These are phyloP conservation scores for Cebidichthys violaceus DNA, from an alignment of 2,113 vertebrate genomes.

Conservation along the genomic window DNA sequence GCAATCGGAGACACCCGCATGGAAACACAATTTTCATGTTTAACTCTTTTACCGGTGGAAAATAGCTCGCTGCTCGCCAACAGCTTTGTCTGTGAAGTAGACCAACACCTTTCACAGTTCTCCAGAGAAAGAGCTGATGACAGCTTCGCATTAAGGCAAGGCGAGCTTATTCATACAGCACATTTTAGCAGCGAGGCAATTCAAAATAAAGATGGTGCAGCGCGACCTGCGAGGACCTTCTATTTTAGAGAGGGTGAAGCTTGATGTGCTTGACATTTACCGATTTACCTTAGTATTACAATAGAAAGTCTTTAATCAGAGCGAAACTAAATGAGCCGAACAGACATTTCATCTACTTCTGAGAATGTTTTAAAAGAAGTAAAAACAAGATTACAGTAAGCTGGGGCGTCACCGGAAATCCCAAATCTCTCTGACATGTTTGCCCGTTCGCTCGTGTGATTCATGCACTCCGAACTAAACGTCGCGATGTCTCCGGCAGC, in stretches of 20 bases:
- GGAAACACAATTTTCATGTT: background rate
- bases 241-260: background rate
- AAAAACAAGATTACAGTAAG: background rate
- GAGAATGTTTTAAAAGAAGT: background rate
- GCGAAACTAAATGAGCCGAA: background rate
- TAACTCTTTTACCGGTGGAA: background rate
- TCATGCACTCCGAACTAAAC: slow-evolving; percentile 3
- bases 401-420: background rate
- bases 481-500: background rate
- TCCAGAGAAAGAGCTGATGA: too few species aligned
- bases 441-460: background rate
- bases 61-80: slow-evolving; percentile 5
- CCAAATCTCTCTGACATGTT: slow-evolving; percentile 10
- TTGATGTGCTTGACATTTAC: slow-evolving; percentile 1
- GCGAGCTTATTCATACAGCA: background rate
- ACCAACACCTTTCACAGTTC: background rate
- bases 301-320: background rate
- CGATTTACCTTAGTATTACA: background rate
- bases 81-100: background rate
- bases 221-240: background rate
- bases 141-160: too few species aligned
- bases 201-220: background rate
- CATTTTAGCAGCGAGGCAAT: background rate
- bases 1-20: background rate
- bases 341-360: background rate